Evolutionary conservation across 2,113 vertebrate species (phyloP).

Genomic region (Sinocyclocheilus anshuiensis): DNA sequence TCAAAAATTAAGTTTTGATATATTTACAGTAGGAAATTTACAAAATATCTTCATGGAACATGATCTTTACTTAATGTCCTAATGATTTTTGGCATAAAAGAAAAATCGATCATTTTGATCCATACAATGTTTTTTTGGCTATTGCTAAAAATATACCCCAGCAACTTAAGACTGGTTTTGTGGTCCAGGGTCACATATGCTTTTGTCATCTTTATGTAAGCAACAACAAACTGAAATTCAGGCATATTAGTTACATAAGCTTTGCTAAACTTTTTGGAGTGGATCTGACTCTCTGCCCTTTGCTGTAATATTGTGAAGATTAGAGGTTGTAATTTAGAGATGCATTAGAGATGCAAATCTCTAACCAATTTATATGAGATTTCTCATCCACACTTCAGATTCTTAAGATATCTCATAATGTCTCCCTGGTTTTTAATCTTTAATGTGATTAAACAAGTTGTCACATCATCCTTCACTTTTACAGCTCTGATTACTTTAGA

Average conservation of each 20-base stretch:
- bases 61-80: too few species aligned
- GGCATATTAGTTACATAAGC: neutral
- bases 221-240: neutral
- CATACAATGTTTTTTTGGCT: too few species aligned
- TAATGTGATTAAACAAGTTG: constrained; percentile 62
- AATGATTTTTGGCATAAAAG: too few species aligned
- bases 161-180: too few species aligned
- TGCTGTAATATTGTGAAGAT: neutral
- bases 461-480: constrained; percentile 57
- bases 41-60: too few species aligned
- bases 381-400: constrained; percentile 14
- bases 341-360: constrained; percentile 2
- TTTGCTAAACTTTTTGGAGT: neutral
- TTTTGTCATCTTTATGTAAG: neutral
- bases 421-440: constrained; percentile 53
- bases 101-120: too few species aligned
- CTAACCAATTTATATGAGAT: neutral
- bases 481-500: constrained; percentile 57
- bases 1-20: too few species aligned
- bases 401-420: neutral
- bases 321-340: neutral
- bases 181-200: too few species aligned
- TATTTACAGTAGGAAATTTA: too few species aligned
- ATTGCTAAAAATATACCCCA: too few species aligned
- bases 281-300: neutral